Evolutionary conservation across 2,888 invertebrate species (phyloP), one percentile per base, ranked within the genome.

Genomic region (Saturnia japonica): DNA sequence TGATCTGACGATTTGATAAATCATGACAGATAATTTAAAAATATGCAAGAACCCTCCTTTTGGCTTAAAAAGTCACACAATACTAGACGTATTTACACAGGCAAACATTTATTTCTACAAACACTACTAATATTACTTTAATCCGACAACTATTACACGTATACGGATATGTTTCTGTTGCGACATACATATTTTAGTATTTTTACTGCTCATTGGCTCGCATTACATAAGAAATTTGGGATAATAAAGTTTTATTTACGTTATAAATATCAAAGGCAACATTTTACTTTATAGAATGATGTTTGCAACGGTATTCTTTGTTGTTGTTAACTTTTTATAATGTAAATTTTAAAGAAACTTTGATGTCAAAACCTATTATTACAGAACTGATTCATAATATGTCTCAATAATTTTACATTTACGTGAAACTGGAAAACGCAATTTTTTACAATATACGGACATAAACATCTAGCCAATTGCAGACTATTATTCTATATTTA

Each of bases 191-290:
- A 60, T 60, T 69, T 68, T 57, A 40, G 25, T 60, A 60, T 42
- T 25, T 43, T 69, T 43, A 69, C 43, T 62, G 57, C 60, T 62
- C 57, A 43, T 60, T 28, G 25, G 14, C 12, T 16, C n/a, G 40
- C n/a, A 71, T 74, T 74, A 68, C 73, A 73, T 70, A 54, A 60
- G 25, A 60, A 60, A 64, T 40, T 40, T 64, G 40, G 40, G 64
- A 64, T 40, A 64, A 34, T 40, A 64, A 34, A 64, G 9, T 19
- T 64, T 64, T 64, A 64, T 64, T 34, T 40, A 11, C 54, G 2
- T 22, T 54, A 22, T 22, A 54, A 54, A 22, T 22, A 54, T 22
- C 54, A 22, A 9, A 51, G 51, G 16, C 51, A 22, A 9, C 19
- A 19, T 54, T 43, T 43, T 43, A 43, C 54, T 54, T 54, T 54